These are phyloP conservation scores for Frankliniella intonsa DNA, from an alignment of 2,888 invertebrate species.

Conservation along the genomic window DNA sequence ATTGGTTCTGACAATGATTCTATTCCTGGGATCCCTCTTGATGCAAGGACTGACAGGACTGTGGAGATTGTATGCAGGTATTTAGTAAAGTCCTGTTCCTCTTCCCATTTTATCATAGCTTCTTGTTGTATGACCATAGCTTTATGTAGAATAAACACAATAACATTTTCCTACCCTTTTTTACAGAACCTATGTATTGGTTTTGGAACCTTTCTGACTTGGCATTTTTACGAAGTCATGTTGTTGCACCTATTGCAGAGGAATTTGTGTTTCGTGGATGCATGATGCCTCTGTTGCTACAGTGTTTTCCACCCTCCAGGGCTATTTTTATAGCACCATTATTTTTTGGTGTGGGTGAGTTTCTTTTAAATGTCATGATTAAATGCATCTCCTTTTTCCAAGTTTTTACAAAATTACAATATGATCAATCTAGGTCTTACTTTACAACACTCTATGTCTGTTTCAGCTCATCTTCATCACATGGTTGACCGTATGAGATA, in stretches of 20 bases:
- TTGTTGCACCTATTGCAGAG: conserved; percentile 90
- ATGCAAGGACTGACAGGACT: conserved; percentile 66
- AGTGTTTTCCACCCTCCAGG: conserved; percentile 68
- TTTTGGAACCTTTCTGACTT: conserved; percentile 36
- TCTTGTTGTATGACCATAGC: conserved; percentile 12
- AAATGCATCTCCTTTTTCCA: conserved; percentile 8
- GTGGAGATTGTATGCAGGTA: conserved; percentile 65
- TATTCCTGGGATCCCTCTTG: conserved; percentile 78
- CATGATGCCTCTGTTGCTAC: conserved; percentile 85
- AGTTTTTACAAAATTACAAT: conserved; percentile 12
- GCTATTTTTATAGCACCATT: conserved; percentile 82
- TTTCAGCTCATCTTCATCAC: conserved; percentile 87
- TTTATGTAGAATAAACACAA: not conserved
- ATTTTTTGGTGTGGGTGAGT: conserved; percentile 81
- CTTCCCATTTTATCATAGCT: conserved; percentile 24
- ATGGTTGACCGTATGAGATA: conserved; percentile 71
- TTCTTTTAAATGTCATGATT: conserved; percentile 13
- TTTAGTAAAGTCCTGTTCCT: conserved; percentile 37
- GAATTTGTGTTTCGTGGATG: conserved; percentile 94
- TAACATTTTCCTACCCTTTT: conserved; percentile 19
- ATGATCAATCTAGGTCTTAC: not conserved
- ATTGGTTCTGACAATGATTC: conserved; percentile 67
- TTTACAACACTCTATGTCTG: conserved; percentile 32
- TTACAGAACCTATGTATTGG: conserved; percentile 37
- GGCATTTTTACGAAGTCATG: conserved; percentile 62